phyloP scores from a whole-genome alignment of 2,113 vertebrate species.

The Anseranas semipalmata region DNA sequence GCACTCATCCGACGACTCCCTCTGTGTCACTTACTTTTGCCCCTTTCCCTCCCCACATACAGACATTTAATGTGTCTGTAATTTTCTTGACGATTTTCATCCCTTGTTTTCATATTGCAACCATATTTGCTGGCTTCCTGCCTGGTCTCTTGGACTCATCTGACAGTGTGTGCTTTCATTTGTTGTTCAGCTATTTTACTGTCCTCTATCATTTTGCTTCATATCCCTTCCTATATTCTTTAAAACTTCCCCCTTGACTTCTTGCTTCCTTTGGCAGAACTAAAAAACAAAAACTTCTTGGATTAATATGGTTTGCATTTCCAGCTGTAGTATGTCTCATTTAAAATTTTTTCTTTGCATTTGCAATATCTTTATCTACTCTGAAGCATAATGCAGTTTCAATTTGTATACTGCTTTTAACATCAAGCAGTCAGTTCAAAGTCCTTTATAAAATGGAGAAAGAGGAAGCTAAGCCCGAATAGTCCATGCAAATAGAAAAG shows the following conservation, averaged over 20 bases:
- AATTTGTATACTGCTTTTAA: conserved; percentile 64
- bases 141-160: conserved; percentile 10
- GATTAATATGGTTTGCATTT: conserved; percentile 53
- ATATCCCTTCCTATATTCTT: conserved; percentile 29
- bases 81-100: conserved; percentile 44
- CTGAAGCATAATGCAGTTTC: conserved; percentile 60
- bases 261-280: background rate
- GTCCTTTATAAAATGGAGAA: conserved; percentile 45
- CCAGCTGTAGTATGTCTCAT: conserved; percentile 26
- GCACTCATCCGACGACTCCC: background rate
- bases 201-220: conserved; percentile 39
- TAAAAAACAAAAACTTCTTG: background rate
- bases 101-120: conserved; percentile 45
- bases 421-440: conserved; percentile 60
- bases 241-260: conserved; percentile 21
- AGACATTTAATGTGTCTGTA: background rate
- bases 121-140: conserved; percentile 44
- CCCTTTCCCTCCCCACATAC: background rate
- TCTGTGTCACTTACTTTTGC: background rate
- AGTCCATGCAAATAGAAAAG: conserved; percentile 29
- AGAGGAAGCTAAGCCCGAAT: conserved; percentile 41
- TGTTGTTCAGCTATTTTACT: conserved; percentile 44
- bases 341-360: conserved; percentile 56
- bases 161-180: background rate
- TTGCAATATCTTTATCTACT: conserved; percentile 65